These are phyloP conservation scores for Setophaga kirtlandii DNA, from an alignment of 2,113 vertebrate species.

Conservation along the genomic window DNA sequence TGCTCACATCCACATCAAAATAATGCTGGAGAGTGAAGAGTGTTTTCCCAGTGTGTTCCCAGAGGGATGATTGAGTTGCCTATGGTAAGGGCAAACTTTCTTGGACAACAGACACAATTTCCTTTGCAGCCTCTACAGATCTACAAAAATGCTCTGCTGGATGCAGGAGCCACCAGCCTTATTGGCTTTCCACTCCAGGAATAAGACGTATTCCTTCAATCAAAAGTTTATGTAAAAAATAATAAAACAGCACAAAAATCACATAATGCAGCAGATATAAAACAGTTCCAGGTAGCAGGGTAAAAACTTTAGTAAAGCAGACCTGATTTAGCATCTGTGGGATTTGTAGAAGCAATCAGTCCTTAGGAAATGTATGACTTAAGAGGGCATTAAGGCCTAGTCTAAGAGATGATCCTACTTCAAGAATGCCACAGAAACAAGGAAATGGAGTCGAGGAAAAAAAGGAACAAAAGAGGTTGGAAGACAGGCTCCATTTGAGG, in stretches of 20 bases:
- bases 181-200: conserved; percentile 15
- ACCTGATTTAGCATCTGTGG: not conserved
- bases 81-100: conserved; percentile 6
- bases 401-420: not conserved
- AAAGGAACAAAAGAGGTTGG: not conserved
- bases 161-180: conserved; percentile 1
- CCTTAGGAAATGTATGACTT: not conserved
- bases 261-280: conserved; percentile 10
- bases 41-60: not conserved
- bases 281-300: not conserved
- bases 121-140: conserved; percentile 32
- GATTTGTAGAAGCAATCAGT: not conserved
- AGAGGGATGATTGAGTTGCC: conserved; percentile 4
- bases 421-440: not conserved
- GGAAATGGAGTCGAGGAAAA: not conserved
- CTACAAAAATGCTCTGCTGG: conserved; percentile 13
- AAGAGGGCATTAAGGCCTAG: not conserved
- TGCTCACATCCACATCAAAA: not conserved
- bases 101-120: conserved; percentile 48
- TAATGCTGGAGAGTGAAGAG: not conserved
- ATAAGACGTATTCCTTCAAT: not conserved
- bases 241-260: conserved; percentile 23
- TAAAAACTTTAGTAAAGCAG: not conserved
- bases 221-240: conserved; percentile 10
- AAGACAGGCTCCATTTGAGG: not conserved